Conservation (phyloP, 1,140 invertebrate genomes). For the Drosophila tristis region DNA sequence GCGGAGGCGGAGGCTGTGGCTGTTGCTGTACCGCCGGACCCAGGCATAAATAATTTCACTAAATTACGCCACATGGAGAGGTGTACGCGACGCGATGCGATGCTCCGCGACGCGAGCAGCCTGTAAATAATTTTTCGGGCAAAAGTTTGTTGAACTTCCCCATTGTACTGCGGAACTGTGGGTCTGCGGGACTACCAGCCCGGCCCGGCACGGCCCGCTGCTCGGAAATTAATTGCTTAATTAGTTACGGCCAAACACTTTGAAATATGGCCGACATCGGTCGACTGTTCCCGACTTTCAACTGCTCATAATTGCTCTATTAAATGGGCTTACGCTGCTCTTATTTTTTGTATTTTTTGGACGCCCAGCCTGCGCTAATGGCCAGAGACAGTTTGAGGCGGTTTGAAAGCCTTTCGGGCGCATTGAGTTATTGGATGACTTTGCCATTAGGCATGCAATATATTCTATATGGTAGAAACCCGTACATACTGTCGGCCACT, state of each 20-base stretch:
- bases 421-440: conserved; percentile 67
- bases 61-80: conserved; percentile 56
- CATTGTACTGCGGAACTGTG: conserved; percentile 9
- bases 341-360: conserved; percentile 17
- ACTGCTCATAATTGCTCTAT: conserved; percentile 82
- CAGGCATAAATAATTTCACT: conserved; percentile 64
- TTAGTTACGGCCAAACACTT: conserved; percentile 82
- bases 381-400: conserved; percentile 21
- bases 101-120: conserved; percentile 22
- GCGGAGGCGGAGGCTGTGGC: conserved; percentile 18
- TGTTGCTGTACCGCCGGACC: conserved; percentile 13
- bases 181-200: conserved; percentile 11
- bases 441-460: conserved; percentile 78
- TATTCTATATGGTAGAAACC: conserved; percentile 55
- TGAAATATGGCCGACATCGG: conserved; percentile 77
- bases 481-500: conserved; percentile 61
- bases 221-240: conserved; percentile 81
- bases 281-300: conserved; percentile 66
- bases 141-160: conserved; percentile 78
- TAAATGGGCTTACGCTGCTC: conserved; percentile 73
- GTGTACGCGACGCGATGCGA: conserved; percentile 11
- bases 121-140: conserved; percentile 66
- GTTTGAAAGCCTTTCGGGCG: conserved; percentile 44
- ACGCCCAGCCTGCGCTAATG: conserved; percentile 64
- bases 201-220: conserved; percentile 19